Percentiles rank a stretch among this genome's conserved stretches.
phyloP scores from a whole-genome alignment of 1,140 invertebrate species.

The Tyrophagus putrescentiae region DNA sequence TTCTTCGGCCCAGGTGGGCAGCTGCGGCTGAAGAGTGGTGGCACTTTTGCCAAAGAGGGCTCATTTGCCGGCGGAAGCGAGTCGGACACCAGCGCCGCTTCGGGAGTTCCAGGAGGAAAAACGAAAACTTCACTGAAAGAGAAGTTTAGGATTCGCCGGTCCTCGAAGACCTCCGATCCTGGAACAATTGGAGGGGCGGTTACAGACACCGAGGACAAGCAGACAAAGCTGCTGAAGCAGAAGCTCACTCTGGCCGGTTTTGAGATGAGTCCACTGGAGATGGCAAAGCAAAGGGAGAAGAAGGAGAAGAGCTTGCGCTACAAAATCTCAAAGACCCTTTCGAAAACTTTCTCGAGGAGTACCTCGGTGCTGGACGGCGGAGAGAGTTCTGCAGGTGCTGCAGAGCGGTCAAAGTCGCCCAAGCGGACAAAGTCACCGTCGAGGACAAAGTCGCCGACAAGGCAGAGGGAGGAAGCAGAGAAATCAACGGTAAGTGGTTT shows the following conservation, averaged over 20 bases:
- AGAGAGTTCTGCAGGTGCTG: not conserved
- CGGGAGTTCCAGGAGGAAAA: conserved; percentile 8
- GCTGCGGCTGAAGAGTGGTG: conserved; percentile 19
- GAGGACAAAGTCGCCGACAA: conserved; percentile 14
- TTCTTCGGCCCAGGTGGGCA: conserved; percentile 16
- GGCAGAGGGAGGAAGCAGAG: not conserved
- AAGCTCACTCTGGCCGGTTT: conserved; percentile 7
- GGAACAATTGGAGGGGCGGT: conserved; percentile 29
- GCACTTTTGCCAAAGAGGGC: conserved; percentile 19
- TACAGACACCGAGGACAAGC: conserved; percentile 30
- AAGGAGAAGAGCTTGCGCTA: conserved; percentile 27
- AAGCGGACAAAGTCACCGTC: not conserved
- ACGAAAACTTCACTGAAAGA: conserved; percentile 25
- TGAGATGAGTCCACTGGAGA: conserved; percentile 16
- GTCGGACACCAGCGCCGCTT: conserved; percentile 16
- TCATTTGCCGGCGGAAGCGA: conserved; percentile 3
- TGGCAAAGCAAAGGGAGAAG: conserved; percentile 22
- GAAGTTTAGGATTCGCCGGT: conserved; percentile 43
- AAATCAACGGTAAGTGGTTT: not conserved
- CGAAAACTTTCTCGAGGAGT: conserved; percentile 24
- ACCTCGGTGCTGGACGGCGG: conserved; percentile 11
- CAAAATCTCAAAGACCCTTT: conserved; percentile 27
- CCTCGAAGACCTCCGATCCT: conserved; percentile 59
- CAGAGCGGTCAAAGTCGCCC: not conserved
- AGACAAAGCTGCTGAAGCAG: conserved; percentile 12